phyloP scores from a whole-genome alignment of 2,113 vertebrate species.

The Aphelocoma coerulescens region DNA sequence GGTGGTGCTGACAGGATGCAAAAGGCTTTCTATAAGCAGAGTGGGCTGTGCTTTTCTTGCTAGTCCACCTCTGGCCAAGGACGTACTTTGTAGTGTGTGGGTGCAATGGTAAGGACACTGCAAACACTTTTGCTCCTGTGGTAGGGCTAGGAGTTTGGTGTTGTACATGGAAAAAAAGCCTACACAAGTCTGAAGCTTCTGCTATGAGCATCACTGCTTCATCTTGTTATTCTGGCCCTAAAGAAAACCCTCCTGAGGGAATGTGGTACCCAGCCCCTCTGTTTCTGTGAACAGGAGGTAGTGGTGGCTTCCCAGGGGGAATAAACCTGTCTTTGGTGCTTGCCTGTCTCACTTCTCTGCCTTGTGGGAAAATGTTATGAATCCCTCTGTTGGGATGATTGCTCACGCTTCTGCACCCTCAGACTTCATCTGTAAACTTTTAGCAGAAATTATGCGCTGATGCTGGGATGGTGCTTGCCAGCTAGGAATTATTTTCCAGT shows the following conservation, averaged over 20 bases:
- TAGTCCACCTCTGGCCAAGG: background rate
- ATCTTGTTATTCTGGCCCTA: background rate
- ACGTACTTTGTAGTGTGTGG: background rate
- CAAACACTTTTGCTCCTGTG: background rate
- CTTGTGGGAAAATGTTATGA: background rate
- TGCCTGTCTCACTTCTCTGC: background rate
- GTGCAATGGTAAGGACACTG: background rate
- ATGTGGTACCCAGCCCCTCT: accelerated
- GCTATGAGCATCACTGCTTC: accelerated
- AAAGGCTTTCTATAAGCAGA: background rate
- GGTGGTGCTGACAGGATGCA: background rate
- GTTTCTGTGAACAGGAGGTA: background rate
- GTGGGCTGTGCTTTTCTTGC: background rate
- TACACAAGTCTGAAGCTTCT: background rate
- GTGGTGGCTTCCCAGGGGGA: accelerated
- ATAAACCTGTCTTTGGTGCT: background rate
- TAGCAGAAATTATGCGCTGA: background rate
- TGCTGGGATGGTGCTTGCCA: background rate
- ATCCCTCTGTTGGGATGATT: background rate
- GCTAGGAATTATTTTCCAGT: background rate
- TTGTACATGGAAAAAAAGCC: background rate
- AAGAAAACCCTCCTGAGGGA: background rate
- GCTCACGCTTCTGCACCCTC: accelerated
- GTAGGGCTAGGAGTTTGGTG: background rate
- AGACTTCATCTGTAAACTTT: background rate